phyloP scores from a whole-genome alignment of 2,113 vertebrate genomes.

The Camarhynchus parvulus region DNA sequence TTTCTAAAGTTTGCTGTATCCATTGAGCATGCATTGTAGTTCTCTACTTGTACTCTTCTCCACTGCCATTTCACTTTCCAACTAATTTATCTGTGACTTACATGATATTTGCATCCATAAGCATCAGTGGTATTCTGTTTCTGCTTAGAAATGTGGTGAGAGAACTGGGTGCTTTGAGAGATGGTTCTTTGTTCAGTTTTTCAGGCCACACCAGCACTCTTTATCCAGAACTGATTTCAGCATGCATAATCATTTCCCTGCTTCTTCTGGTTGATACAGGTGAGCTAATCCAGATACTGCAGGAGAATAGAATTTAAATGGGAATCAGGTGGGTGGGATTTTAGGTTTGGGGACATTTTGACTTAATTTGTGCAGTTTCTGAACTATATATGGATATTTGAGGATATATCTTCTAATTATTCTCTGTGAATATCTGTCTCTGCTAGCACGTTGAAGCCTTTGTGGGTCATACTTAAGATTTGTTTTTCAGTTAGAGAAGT shows the following conservation, averaged over 20 bases:
- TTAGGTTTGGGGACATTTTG: not conserved
- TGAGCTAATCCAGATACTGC: not conserved
- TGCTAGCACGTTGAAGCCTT: not conserved
- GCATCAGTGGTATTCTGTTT: not conserved
- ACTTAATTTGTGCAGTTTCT: not conserved
- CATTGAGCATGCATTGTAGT: not conserved
- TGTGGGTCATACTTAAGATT: not conserved
- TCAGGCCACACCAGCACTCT: not conserved
- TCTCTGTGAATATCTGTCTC: not conserved
- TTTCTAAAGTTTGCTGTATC: not conserved
- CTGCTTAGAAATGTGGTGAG: not conserved
- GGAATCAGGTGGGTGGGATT: not conserved
- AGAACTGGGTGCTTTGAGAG: not conserved
- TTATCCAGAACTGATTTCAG: not conserved
- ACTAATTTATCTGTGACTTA: not conserved
- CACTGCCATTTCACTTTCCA: not conserved
- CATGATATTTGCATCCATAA: fast-evolving
- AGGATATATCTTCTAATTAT: not conserved
- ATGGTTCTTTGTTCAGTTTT: not conserved
- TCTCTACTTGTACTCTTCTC: not conserved
- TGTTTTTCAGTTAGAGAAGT: not conserved
- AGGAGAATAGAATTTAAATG: not conserved
- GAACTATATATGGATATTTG: not conserved
- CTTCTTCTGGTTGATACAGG: not conserved
- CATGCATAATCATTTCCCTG: not conserved